A percentile compares a stretch with the other conserved stretches of the same genome.
phyloP scores from a whole-genome alignment of 2,888 invertebrate species.

The Arge pagana region DNA sequence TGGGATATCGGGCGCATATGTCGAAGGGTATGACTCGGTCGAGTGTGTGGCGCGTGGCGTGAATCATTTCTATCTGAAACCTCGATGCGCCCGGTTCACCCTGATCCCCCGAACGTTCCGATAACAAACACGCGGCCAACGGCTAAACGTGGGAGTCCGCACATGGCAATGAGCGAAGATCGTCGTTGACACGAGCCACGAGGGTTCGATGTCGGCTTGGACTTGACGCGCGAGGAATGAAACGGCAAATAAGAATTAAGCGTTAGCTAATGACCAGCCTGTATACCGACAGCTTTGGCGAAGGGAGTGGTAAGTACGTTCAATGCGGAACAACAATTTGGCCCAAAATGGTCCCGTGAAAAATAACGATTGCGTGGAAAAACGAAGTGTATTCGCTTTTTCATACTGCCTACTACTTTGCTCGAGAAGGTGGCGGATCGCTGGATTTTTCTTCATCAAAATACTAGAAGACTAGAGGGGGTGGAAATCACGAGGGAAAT shows the following conservation, averaged over 20 bases:
- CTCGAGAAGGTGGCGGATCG: no score
- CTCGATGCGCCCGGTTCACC: neutral
- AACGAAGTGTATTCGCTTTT: no score
- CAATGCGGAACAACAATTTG: no score
- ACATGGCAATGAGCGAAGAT: conserved; percentile 21
- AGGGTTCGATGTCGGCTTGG: neutral
- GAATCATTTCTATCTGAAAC: conserved; percentile 15
- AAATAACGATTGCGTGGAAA: no score
- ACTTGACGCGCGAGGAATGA: neutral
- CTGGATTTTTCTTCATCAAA: no score
- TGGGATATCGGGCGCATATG: conserved; percentile 14
- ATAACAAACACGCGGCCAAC: conserved; percentile 21
- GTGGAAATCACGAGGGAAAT: no score
- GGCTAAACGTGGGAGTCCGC: conserved; percentile 25
- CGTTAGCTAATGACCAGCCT: conserved; percentile 4
- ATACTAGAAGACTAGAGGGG: no score
- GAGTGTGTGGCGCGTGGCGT: conserved; percentile 11
- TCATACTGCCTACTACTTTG: no score
- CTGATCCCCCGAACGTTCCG: conserved; percentile 3
- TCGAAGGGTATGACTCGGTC: conserved; percentile 9
- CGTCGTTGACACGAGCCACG: neutral
- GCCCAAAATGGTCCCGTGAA: no score
- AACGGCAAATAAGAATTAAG: conserved; percentile 9
- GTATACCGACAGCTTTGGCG: no score
- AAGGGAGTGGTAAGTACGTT: no score